Conservation (phyloP, 2,113 vertebrate genomes). For the Odocoileus hemionus region DNA sequence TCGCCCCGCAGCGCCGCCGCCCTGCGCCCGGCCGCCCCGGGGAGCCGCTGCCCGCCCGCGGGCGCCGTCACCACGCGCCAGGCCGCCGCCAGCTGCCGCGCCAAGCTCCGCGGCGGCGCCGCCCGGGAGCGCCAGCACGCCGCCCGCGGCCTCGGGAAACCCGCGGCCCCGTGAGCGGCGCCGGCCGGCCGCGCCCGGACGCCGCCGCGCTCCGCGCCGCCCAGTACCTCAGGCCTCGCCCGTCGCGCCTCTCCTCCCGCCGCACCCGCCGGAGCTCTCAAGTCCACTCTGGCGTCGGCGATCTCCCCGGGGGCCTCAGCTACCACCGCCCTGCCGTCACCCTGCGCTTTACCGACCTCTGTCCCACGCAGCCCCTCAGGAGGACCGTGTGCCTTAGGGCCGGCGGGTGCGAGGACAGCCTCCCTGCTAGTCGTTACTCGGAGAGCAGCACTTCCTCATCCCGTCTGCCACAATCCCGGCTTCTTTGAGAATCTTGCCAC, state of each 20-base stretch:
- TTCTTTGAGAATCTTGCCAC: neutral
- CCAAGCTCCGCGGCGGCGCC: slow-evolving; percentile 63
- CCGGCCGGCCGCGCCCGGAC: neutral
- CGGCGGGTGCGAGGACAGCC: neutral
- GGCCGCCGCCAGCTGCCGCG: slow-evolving; percentile 67
- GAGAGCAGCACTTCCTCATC: neutral
- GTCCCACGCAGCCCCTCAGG: neutral
- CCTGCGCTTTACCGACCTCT: neutral
- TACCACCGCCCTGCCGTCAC: neutral
- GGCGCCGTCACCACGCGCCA: slow-evolving; percentile 67
- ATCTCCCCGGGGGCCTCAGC: fast-evolving
- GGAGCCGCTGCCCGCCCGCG: slow-evolving; percentile 57
- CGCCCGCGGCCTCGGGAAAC: slow-evolving; percentile 44
- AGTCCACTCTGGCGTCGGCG: neutral
- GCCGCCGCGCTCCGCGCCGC: neutral
- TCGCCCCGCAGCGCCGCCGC: slow-evolving; percentile 64
- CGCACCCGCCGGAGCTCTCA: neutral
- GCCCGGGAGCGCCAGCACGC: slow-evolving; percentile 67
- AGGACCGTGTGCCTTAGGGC: slow-evolving; percentile 42
- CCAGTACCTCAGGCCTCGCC: neutral
- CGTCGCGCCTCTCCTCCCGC: neutral
- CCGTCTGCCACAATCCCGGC: neutral
- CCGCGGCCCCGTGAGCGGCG: slow-evolving; percentile 28
- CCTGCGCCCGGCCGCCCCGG: slow-evolving; percentile 52
- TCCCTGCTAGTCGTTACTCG: neutral